A percentile compares a stretch with the other conserved stretches of the same genome.
Evolutionary conservation across 2,888 invertebrate genomes (phyloP).

Genomic region (Tipula lateralis): DNA sequence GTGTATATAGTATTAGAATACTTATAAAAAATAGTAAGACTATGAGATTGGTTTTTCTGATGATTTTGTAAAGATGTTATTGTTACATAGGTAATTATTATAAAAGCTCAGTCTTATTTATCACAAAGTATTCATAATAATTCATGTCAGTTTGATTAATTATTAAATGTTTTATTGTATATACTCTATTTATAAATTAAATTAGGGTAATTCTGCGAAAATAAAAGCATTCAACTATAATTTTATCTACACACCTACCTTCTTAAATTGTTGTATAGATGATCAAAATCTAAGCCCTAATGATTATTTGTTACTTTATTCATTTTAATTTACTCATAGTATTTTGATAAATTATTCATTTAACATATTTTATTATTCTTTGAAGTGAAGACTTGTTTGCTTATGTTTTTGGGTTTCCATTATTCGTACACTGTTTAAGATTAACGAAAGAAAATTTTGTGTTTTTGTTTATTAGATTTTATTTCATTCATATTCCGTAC

Average conservation of each 20-base stretch:
- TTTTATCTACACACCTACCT: background rate
- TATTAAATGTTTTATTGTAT: background rate
- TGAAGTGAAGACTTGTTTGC: background rate
- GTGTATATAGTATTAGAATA: no score
- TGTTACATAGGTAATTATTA: background rate
- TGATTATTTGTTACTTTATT: background rate
- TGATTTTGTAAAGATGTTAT: no score
- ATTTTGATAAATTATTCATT: conserved; percentile 2
- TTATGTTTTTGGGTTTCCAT: background rate
- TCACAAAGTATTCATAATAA: background rate
- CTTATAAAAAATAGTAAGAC: no score
- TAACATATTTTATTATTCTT: background rate
- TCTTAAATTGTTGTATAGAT: background rate
- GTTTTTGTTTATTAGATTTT: background rate
- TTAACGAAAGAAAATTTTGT: background rate
- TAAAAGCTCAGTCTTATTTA: background rate
- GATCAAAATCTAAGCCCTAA: background rate
- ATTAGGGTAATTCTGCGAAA: background rate
- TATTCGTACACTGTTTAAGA: background rate
- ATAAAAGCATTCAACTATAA: background rate
- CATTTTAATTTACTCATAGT: background rate
- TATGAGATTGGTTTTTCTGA: no score
- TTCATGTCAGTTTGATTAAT: background rate
- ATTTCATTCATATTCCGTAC: background rate
- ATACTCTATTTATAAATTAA: background rate